Conservation (phyloP, 1,140 invertebrate species). For the Stenopsyche tienmushanensis region DNA sequence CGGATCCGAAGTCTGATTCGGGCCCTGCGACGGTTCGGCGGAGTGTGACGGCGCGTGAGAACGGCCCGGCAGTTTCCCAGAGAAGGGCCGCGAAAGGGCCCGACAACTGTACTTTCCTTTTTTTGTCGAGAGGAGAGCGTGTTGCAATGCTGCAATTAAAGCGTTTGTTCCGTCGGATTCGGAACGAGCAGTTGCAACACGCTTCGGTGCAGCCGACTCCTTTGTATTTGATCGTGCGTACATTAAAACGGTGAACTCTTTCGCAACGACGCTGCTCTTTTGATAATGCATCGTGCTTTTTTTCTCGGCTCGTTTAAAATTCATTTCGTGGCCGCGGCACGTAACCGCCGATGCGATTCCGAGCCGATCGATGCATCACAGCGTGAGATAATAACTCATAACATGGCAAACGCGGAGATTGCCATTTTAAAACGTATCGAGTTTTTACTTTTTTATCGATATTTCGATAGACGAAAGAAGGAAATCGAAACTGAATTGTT, state of each 20-base stretch:
- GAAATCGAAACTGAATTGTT: too few relatives aligned
- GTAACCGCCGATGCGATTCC: too few relatives aligned
- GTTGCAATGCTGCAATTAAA: slow-evolving; percentile 41
- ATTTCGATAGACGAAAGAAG: too few relatives aligned
- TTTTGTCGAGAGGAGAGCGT: slow-evolving; percentile 13
- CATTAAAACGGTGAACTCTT: slow-evolving; percentile 20
- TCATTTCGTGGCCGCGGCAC: not conserved
- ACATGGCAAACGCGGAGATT: too few relatives aligned
- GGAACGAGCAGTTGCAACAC: slow-evolving; percentile 19
- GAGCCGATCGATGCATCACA: too few relatives aligned
- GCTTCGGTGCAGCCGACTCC: slow-evolving; percentile 3
- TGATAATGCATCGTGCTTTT: not conserved
- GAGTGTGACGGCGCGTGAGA: slow-evolving; percentile 14
- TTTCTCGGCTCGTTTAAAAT: not conserved
- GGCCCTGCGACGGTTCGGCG: not conserved
- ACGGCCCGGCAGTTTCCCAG: slow-evolving; percentile 15
- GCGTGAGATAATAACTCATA: too few relatives aligned
- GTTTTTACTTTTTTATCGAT: too few relatives aligned
- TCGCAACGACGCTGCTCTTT: slow-evolving; percentile 12
- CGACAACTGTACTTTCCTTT: slow-evolving; percentile 25
- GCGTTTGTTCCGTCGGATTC: slow-evolving; percentile 36
- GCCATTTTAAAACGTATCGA: too few relatives aligned
- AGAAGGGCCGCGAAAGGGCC: slow-evolving; percentile 7
- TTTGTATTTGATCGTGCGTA: slow-evolving; percentile 16
- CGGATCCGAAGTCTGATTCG: too few relatives aligned